Evolutionary conservation across 2,888 invertebrate species (phyloP).

Genomic region (Eilema griseolum): DNA sequence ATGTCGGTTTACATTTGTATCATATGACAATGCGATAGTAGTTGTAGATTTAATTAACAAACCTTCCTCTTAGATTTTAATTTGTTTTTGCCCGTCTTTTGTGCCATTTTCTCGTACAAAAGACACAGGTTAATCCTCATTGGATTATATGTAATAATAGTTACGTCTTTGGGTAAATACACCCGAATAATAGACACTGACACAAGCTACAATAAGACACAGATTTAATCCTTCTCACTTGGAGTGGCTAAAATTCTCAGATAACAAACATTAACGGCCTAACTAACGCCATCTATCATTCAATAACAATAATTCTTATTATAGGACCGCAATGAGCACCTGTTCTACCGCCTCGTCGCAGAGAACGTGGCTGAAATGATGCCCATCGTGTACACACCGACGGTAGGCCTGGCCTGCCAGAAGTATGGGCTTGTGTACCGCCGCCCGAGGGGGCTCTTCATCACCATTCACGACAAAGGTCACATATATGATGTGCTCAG

Average conservation of each 20-base stretch:
- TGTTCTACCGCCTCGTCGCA: slow-evolving; percentile 96
- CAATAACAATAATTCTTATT: slow-evolving; percentile 28
- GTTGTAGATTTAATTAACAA: not conserved
- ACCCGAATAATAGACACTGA: not conserved
- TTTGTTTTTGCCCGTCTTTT: too few species aligned
- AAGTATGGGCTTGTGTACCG: slow-evolving; percentile 97
- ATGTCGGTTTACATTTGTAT: not conserved
- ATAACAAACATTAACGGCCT: not conserved
- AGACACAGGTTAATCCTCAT: too few species aligned
- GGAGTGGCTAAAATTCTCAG: not conserved
- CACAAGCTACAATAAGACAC: too few species aligned
- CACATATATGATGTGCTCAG: slow-evolving; percentile 97
- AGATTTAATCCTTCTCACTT: too few species aligned
- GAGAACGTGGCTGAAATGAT: slow-evolving; percentile 96
- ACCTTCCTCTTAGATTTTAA: not conserved
- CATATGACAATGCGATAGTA: not conserved
- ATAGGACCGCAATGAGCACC: slow-evolving; percentile 97
- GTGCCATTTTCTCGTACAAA: too few species aligned
- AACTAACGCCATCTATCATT: not conserved
- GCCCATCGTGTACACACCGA: slow-evolving; percentile 99
- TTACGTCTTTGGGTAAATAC: not conserved
- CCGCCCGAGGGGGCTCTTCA: slow-evolving; percentile 97
- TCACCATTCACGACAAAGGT: slow-evolving; percentile 98
- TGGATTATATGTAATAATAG: not conserved
- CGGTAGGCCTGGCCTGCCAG: slow-evolving; percentile 99